phyloP scores from a whole-genome alignment of 1,140 invertebrate species.

The Anagrus nilaparvatae region DNA sequence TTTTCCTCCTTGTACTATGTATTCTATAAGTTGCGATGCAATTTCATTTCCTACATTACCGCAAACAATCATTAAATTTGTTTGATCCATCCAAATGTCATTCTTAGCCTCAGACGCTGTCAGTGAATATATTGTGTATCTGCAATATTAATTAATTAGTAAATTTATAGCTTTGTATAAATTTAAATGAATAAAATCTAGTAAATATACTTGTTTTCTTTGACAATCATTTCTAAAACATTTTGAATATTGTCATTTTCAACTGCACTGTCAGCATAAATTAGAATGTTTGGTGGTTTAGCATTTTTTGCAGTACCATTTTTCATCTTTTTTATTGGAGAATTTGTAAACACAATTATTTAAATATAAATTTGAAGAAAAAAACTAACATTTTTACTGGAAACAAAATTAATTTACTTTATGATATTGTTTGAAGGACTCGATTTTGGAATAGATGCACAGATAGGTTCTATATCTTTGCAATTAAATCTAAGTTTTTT shows the following conservation, averaged over 20 bases:
- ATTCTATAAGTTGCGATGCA: constrained; percentile 57
- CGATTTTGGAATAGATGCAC: constrained; percentile 4
- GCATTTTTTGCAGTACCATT: constrained; percentile 4
- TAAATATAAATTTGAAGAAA: too few species aligned
- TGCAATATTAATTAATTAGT: constrained; percentile 32
- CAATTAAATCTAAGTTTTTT: constrained; percentile 7
- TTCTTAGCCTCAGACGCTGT: constrained; percentile 48
- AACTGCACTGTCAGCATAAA: constrained; percentile 67
- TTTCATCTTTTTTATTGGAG: constrained; percentile 19
- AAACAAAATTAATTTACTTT: constrained; percentile 2
- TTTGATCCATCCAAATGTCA: constrained; percentile 60
- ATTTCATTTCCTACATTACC: constrained; percentile 57
- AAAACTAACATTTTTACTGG: neutral
- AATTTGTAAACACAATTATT: constrained; percentile 16
- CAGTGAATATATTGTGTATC: constrained; percentile 68
- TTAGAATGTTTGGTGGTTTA: constrained; percentile 73
- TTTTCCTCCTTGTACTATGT: constrained; percentile 61
- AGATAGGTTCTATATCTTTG: constrained; percentile 2
- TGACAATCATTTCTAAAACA: constrained; percentile 56
- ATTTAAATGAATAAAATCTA: too few species aligned
- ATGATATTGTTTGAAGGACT: neutral
- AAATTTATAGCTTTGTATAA: too few species aligned
- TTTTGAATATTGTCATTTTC: constrained; percentile 60
- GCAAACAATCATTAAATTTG: constrained; percentile 65
- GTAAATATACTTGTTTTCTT: constrained; percentile 61